These are phyloP conservation scores for Diadromus collaris DNA, from an alignment of 2,888 invertebrate genomes.

Conservation along the genomic window DNA sequence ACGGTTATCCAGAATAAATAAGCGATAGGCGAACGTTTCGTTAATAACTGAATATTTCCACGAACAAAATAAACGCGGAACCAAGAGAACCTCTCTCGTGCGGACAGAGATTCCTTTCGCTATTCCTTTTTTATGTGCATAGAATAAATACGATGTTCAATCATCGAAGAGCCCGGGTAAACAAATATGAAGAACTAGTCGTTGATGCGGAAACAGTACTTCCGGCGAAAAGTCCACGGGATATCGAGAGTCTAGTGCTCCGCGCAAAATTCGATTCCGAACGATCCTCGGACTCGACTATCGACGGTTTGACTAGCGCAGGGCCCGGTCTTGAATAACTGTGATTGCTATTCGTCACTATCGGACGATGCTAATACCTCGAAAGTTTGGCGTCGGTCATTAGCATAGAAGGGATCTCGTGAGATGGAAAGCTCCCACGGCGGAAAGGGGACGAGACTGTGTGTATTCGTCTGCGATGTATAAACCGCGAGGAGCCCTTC, in stretches of 20 bases:
- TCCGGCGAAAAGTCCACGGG: slow-evolving; percentile 30
- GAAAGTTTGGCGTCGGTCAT: slow-evolving; percentile 29
- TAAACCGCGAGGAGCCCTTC: slow-evolving; percentile 63
- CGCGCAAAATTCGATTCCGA: neutral
- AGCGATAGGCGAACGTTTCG: neutral
- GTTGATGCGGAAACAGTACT: slow-evolving; percentile 53
- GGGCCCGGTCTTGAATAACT: slow-evolving; percentile 20
- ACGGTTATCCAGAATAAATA: neutral
- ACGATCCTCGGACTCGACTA: neutral
- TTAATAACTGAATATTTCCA: neutral
- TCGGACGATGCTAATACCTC: slow-evolving; percentile 19
- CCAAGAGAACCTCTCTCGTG: neutral
- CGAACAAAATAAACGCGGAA: neutral
- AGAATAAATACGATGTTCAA: slow-evolving; percentile 9
- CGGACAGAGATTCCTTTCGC: neutral
- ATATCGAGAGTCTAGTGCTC: slow-evolving; percentile 12
- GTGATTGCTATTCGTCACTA: slow-evolving; percentile 18
- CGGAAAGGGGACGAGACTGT: slow-evolving; percentile 19
- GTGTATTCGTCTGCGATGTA: slow-evolving; percentile 72
- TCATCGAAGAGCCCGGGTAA: slow-evolving; percentile 2
- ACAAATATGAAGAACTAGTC: slow-evolving; percentile 23
- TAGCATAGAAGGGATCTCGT: slow-evolving; percentile 40
- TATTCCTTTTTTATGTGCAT: neutral
- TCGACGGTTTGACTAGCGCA: neutral
- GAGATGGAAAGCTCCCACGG: slow-evolving; percentile 13